phyloP scores from a whole-genome alignment of 1,140 invertebrate genomes.

The Pseudomyrmex cubaensis region DNA sequence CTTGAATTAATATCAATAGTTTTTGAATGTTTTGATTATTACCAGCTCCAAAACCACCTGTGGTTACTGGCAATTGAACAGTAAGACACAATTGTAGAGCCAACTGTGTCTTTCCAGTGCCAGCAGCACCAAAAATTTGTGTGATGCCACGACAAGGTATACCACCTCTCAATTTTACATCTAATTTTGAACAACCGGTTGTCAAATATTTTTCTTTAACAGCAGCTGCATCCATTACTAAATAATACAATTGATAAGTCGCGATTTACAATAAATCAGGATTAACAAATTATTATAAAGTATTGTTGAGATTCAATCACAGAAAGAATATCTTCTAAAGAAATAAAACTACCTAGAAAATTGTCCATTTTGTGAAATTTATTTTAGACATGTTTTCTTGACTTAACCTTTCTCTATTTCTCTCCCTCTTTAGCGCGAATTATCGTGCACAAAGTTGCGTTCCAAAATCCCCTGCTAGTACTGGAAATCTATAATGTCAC shows the following conservation, averaged over 20 bases:
- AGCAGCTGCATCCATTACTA: constrained; percentile 25
- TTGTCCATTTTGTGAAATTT: constrained; percentile 38
- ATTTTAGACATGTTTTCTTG: not conserved
- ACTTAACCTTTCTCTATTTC: no score
- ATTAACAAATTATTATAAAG: not conserved
- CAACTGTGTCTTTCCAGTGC: constrained; percentile 94
- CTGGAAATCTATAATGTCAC: no score
- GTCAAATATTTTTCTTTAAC: constrained; percentile 82
- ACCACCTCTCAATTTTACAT: constrained; percentile 89
- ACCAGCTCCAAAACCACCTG: constrained; percentile 85
- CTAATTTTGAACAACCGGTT: constrained; percentile 88
- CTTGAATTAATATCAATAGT: not conserved
- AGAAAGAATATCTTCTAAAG: not conserved
- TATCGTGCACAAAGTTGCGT: no score
- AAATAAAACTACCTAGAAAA: constrained; percentile 57
- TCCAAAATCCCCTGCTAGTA: no score
- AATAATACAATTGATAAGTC: not conserved
- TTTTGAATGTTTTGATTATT: constrained; percentile 47
- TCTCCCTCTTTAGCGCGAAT: no score
- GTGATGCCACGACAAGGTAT: constrained; percentile 90
- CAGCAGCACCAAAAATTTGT: constrained; percentile 93
- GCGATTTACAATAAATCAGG: not conserved
- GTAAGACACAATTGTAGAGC: constrained; percentile 90
- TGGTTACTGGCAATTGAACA: constrained; percentile 85
- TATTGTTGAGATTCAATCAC: not conserved